These are phyloP conservation scores for Morelia viridis DNA, from an alignment of 2,797 vertebrate species.

Conservation along the genomic window DNA sequence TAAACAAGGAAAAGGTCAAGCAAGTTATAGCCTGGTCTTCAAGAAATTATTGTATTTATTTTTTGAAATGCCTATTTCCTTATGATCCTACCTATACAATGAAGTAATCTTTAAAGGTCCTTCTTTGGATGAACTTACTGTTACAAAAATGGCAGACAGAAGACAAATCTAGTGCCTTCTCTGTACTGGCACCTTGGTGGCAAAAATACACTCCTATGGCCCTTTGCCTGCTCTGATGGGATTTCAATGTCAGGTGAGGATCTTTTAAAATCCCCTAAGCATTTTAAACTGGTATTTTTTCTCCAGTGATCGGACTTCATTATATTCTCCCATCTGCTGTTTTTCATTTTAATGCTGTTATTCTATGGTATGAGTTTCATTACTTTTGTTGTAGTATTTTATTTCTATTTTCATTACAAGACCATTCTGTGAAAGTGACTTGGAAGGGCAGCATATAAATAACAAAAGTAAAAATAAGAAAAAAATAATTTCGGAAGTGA, in stretches of 20 bases:
- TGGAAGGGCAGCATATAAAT: background rate
- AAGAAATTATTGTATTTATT: background rate
- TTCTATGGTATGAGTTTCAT: background rate
- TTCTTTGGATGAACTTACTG: background rate
- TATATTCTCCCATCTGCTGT: background rate
- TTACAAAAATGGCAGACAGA: background rate
- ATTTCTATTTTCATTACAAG: constrained; percentile 11
- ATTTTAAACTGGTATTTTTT: background rate
- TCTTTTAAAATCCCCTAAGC: background rate
- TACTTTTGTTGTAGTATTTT: background rate
- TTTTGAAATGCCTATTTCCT: background rate
- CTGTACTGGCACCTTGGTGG: background rate
- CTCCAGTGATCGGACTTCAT: background rate
- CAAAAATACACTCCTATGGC: background rate
- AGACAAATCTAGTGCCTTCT: background rate
- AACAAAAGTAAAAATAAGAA: background rate
- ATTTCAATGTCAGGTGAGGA: background rate
- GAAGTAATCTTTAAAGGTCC: background rate
- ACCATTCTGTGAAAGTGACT: background rate
- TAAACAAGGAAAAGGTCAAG: background rate
- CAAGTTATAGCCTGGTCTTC: background rate
- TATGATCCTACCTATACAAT: background rate
- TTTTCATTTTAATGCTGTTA: background rate
- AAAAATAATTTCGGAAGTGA: background rate
- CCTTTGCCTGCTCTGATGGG: background rate